A percentile compares a stretch with the other conserved stretches of the same genome.
phyloP scores from a whole-genome alignment of 1,140 invertebrate genomes.

The Achroia grisella region DNA sequence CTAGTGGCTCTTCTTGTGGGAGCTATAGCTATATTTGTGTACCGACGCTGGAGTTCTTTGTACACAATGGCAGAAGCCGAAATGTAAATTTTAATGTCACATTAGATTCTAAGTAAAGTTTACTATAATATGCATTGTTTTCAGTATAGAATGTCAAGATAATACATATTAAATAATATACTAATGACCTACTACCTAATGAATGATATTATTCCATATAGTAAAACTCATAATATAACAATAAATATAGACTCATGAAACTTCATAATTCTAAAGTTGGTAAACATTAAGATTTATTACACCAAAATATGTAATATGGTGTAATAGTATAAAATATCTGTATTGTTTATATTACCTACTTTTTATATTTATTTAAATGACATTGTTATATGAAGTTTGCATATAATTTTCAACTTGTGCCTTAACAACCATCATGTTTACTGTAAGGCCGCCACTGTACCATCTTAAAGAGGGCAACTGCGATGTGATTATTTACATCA shows the following conservation, averaged over 20 bases:
- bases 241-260: too few relatives aligned
- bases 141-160: not conserved
- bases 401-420: not conserved
- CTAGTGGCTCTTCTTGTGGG: conserved; percentile 54
- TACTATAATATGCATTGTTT: not conserved
- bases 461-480: too few relatives aligned
- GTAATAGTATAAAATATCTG: not conserved
- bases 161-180: not conserved
- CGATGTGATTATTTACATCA: too few relatives aligned
- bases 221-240: too few relatives aligned
- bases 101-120: not conserved
- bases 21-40: conserved; percentile 57
- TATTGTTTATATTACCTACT: not conserved
- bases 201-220: not conserved
- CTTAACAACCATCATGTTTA: not conserved
- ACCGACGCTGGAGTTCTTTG: conserved; percentile 54
- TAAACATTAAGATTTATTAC: too few relatives aligned
- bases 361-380: not conserved
- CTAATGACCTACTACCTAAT: not conserved
- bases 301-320: too few relatives aligned
- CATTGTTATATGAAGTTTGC: too few relatives aligned
- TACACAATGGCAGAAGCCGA: conserved; percentile 31
- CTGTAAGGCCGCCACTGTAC: not conserved
- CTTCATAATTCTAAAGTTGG: too few relatives aligned
- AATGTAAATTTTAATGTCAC: conserved; percentile 25